Conservation (phyloP, 2,113 vertebrate species). For the Anoplopoma fimbria region DNA sequence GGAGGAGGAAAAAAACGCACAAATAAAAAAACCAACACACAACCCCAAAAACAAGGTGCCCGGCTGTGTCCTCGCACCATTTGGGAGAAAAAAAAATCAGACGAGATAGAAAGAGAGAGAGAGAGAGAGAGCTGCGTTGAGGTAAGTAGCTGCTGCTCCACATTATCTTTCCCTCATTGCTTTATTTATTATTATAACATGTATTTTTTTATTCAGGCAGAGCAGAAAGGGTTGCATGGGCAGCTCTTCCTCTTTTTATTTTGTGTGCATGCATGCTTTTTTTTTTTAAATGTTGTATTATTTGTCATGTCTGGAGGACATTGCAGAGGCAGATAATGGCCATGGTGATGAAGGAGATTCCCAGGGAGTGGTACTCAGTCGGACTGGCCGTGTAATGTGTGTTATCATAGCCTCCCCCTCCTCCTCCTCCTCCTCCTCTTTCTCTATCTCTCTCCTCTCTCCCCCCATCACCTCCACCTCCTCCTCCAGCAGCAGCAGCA, state of each 20-base stretch:
- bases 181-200: neutral
- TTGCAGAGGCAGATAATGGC: slow-evolving; percentile 67
- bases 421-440: neutral
- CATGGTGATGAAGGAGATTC: slow-evolving; percentile 73
- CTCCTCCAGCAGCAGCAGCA: neutral
- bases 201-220: slow-evolving; percentile 18
- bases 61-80: slow-evolving; percentile 34
- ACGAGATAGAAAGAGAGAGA: slow-evolving; percentile 27
- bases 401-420: slow-evolving; percentile 22
- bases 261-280: neutral
- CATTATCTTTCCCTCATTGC: slow-evolving; percentile 28
- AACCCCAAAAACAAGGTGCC: slow-evolving; percentile 58
- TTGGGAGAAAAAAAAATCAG: slow-evolving; percentile 33
- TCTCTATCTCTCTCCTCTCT: neutral
- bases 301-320: slow-evolving; percentile 53
- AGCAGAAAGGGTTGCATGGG: neutral
- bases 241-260: slow-evolving; percentile 34
- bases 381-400: slow-evolving; percentile 59
- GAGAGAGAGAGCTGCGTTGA: slow-evolving; percentile 39
- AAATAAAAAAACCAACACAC: too few species aligned
- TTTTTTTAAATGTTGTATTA: too few species aligned
- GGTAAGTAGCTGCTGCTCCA: slow-evolving; percentile 68
- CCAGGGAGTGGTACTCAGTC: slow-evolving; percentile 75
- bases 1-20: too few species aligned
- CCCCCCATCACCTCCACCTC: neutral